phyloP scores from a whole-genome alignment of 2,888 invertebrate genomes.

The Therioaphis trifolii region DNA sequence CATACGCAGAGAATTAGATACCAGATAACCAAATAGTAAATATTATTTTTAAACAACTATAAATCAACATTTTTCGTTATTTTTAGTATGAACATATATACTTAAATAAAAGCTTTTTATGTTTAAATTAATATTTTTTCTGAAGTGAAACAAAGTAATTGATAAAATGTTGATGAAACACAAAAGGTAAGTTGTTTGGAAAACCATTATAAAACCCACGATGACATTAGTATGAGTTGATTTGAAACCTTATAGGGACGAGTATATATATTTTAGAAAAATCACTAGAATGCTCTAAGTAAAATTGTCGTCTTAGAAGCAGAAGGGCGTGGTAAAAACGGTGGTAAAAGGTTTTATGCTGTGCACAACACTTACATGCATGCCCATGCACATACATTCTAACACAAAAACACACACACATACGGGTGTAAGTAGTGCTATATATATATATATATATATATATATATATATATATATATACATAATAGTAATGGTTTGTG shows the following conservation, averaged over 20 bases:
- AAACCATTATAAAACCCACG: not conserved
- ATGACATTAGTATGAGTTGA: not conserved
- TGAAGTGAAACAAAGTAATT: no score
- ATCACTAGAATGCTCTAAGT: constrained; percentile 9
- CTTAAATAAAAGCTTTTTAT: no score
- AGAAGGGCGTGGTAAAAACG: constrained; percentile 31
- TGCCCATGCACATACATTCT: not conserved
- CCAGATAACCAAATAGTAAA: no score
- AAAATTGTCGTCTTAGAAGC: constrained; percentile 35
- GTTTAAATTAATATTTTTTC: no score
- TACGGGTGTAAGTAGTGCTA: constrained; percentile 30
- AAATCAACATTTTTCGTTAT: no score
- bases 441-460: no score
- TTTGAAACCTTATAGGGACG: not conserved
- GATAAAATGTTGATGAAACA: no score
- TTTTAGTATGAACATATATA: no score
- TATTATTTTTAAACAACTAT: no score
- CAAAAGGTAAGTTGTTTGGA: no score
- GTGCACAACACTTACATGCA: constrained; percentile 41
- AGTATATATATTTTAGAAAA: constrained; percentile 4
- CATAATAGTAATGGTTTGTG: constrained; percentile 52
- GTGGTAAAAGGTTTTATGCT: constrained; percentile 55
- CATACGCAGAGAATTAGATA: no score
- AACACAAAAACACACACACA: not conserved
- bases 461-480: no score